Evolutionary conservation across 2,113 vertebrate species (phyloP).

Genomic region (Panurus biarmicus): DNA sequence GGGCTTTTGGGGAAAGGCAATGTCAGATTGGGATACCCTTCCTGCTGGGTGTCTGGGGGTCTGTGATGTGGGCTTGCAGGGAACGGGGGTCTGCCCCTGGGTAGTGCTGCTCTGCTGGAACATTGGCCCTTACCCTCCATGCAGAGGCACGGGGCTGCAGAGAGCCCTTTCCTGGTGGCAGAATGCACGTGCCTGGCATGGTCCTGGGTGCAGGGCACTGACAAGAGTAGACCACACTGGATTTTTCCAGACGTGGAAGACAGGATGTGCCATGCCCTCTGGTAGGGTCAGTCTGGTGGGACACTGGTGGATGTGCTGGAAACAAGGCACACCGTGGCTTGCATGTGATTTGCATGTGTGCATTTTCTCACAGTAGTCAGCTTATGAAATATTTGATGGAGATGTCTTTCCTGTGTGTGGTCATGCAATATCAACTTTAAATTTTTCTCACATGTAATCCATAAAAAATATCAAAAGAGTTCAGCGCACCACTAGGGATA

Average conservation of each 20-base stretch:
- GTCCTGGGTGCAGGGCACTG: neutral
- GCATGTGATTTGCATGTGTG: neutral
- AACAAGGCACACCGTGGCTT: rapidly evolving
- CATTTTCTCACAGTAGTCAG: neutral
- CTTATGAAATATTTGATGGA: neutral
- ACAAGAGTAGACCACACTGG: neutral
- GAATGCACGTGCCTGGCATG: rapidly evolving
- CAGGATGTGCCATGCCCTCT: neutral
- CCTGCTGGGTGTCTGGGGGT: neutral
- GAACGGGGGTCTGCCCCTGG: too few relatives aligned
- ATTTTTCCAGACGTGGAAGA: neutral
- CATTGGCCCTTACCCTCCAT: rapidly evolving
- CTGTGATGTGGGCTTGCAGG: rapidly evolving
- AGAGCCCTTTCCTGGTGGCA: neutral
- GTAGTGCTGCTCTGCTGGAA: neutral
- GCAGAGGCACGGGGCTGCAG: neutral
- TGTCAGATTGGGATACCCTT: neutral
- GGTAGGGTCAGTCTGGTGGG: neutral
- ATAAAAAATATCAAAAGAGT: neutral
- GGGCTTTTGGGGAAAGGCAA: neutral
- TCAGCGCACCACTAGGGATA: rapidly evolving
- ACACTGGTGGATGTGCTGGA: neutral
- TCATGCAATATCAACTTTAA: neutral
- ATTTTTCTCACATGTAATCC: neutral
- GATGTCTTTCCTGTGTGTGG: neutral